These are phyloP conservation scores for Hyposmocoma kahamanoa DNA, from an alignment of 1,140 invertebrate genomes.

Conservation along the genomic window DNA sequence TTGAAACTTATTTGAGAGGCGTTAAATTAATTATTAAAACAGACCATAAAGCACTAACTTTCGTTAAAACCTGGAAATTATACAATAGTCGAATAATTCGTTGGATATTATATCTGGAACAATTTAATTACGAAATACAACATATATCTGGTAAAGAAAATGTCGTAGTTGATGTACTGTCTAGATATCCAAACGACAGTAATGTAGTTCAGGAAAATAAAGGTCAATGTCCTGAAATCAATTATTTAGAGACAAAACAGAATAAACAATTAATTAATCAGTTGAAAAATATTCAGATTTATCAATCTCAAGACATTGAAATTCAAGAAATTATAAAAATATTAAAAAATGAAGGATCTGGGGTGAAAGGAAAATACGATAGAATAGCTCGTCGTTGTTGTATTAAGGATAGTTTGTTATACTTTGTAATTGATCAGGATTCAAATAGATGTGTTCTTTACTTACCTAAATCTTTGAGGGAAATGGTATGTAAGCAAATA, in stretches of 20 bases:
- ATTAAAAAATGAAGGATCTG: background rate
- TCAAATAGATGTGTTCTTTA: constrained; percentile 6
- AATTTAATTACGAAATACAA: constrained; percentile 50
- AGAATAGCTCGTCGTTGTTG: too few relatives aligned
- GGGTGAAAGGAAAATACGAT: background rate
- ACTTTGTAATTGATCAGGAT: background rate
- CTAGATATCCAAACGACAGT: constrained; percentile 19
- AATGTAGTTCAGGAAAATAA: constrained; percentile 21
- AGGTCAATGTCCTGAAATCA: constrained; percentile 7
- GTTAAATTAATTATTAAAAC: constrained; percentile 41
- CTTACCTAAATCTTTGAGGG: constrained; percentile 9
- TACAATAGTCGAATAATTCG: constrained; percentile 47
- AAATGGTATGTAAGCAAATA: constrained; percentile 13
- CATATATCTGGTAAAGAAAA: constrained; percentile 37
- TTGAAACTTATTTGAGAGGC: constrained; percentile 29
- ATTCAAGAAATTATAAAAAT: background rate
- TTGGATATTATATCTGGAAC: constrained; percentile 54
- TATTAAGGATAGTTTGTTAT: background rate
- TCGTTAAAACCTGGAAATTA: constrained; percentile 50
- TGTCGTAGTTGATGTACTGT: constrained; percentile 31
- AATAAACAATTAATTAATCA: constrained; percentile 7
- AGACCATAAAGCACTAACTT: constrained; percentile 63
- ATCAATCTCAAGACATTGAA: background rate
- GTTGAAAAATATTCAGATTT: background rate
- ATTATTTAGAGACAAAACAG: constrained; percentile 5